phyloP scores from a whole-genome alignment of 2,113 vertebrate genomes.

The Fregata magnificens region DNA sequence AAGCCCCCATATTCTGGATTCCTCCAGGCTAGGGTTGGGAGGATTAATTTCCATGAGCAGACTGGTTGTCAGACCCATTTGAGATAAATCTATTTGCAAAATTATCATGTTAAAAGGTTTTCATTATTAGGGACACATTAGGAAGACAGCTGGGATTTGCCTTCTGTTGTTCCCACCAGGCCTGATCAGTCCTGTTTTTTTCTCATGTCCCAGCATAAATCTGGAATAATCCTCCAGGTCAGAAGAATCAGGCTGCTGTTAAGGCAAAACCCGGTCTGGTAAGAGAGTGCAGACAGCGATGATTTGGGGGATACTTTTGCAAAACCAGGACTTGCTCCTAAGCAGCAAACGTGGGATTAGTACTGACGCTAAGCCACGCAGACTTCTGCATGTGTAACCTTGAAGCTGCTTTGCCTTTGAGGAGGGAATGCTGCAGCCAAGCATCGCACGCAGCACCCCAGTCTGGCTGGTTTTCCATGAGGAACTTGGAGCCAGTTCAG shows the following conservation, averaged over 20 bases:
- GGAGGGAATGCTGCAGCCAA: neutral
- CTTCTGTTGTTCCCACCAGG: constrained; percentile 27
- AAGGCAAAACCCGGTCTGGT: neutral
- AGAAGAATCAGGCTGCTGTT: neutral
- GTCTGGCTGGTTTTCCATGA: neutral
- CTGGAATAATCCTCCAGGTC: constrained; percentile 3
- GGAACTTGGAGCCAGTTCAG: neutral
- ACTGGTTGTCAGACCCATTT: neutral
- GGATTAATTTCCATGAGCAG: neutral
- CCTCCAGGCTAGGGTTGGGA: neutral
- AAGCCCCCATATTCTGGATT: neutral
- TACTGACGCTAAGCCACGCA: fast-evolving
- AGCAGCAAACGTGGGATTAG: neutral
- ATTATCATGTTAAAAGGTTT: constrained; percentile 46
- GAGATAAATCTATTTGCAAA: constrained; percentile 13
- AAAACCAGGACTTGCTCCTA: neutral
- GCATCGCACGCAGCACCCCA: fast-evolving
- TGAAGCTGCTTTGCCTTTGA: neutral
- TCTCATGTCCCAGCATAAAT: neutral
- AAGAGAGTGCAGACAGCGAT: neutral
- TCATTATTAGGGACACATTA: constrained; percentile 20
- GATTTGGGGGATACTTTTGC: neutral
- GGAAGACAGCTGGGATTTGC: constrained; percentile 43
- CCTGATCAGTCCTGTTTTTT: neutral
- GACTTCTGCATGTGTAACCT: neutral